phyloP scores from a whole-genome alignment of 2,113 vertebrate species.

The Diphyllodes magnificus region DNA sequence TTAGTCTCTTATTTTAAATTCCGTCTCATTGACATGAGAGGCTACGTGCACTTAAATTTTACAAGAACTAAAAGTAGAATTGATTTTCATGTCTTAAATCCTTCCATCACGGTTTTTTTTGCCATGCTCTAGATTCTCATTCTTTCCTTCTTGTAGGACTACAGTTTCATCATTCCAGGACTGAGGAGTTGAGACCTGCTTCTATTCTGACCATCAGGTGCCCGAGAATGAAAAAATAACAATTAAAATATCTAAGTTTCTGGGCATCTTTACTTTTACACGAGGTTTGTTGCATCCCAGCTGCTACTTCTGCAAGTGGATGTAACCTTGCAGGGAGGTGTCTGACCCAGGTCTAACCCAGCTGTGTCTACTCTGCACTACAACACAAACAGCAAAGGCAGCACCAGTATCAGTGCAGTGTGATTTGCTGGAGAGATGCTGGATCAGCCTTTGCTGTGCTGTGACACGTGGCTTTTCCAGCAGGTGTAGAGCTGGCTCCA shows the following conservation, averaged over 20 bases:
- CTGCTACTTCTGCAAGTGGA: background rate
- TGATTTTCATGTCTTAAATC: background rate
- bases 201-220: background rate
- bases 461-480: background rate
- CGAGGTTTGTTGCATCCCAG: background rate
- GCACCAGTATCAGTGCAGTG: too few species aligned
- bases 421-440: background rate
- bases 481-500: background rate
- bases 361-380: background rate
- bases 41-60: background rate
- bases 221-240: background rate
- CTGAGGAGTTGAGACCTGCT: background rate
- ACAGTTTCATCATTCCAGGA: background rate
- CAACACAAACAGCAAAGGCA: rapidly evolving
- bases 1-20: background rate
- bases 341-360: background rate
- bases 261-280: background rate
- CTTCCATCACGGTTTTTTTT: background rate
- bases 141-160: background rate
- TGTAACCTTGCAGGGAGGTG: background rate
- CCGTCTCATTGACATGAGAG: background rate
- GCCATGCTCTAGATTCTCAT: background rate
- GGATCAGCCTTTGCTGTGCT: background rate
- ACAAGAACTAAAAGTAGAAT: background rate
- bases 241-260: background rate